Conservation (phyloP, 2,113 vertebrate species). For the Agelaius phoeniceus region DNA sequence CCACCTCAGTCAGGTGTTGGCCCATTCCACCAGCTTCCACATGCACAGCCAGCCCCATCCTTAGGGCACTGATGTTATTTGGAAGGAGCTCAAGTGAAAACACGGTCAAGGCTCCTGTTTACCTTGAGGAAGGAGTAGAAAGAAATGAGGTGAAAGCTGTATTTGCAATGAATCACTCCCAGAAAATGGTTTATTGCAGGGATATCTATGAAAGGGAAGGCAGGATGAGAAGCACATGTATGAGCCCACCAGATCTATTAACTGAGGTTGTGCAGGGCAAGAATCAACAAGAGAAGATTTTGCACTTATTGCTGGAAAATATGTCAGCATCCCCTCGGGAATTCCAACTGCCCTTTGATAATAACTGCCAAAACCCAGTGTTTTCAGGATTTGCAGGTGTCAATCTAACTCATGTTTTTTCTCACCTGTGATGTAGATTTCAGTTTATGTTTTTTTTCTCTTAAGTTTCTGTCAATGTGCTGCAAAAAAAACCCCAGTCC, state of each 20-base stretch:
- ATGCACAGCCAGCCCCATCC: conserved; percentile 13
- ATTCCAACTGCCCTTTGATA: neutral
- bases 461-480: neutral
- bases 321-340: neutral
- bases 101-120: neutral
- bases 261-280: neutral
- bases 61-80: neutral
- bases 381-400: neutral
- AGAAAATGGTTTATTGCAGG: conserved; percentile 40
- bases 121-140: conserved; percentile 27
- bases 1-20: neutral
- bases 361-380: conserved; percentile 14
- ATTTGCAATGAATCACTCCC: conserved; percentile 27
- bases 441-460: neutral
- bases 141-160: conserved; percentile 46
- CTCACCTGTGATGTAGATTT: neutral
- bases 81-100: conserved; percentile 33
- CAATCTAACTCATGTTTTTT: neutral
- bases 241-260: conserved; percentile 14
- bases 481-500: neutral
- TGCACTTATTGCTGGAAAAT: conserved; percentile 41
- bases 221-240: neutral
- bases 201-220: neutral
- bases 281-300: conserved; percentile 30
- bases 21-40: neutral